Conservation (phyloP, 2,888 invertebrate genomes). For the Argyresthia albistria region DNA sequence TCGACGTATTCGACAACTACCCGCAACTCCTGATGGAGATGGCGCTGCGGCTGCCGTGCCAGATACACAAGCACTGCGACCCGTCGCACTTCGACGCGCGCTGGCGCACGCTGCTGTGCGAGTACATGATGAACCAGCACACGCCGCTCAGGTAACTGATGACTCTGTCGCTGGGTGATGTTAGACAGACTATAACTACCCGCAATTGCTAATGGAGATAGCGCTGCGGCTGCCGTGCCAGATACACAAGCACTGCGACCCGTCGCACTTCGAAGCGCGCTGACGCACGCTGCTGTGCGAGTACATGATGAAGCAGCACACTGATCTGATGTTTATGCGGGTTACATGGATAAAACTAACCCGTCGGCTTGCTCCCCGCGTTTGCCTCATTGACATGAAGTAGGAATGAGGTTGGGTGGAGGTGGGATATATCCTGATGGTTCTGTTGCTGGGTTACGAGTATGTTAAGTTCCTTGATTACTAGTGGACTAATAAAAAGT, state of each 20-base stretch:
- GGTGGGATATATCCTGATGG: too few species aligned
- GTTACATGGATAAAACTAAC: too few species aligned
- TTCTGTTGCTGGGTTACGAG: too few species aligned
- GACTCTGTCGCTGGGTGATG: too few species aligned
- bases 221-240: slow-evolving; percentile 94
- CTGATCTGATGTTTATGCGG: too few species aligned
- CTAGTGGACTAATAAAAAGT: too few species aligned
- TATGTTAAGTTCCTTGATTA: too few species aligned
- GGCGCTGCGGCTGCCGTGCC: slow-evolving; percentile 93
- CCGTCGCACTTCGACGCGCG: slow-evolving; percentile 72
- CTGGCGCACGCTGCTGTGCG: slow-evolving; percentile 89
- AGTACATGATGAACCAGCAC: slow-evolving; percentile 94
- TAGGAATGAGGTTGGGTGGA: too few species aligned
- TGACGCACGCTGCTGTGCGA: slow-evolving; percentile 91
- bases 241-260: slow-evolving; percentile 85
- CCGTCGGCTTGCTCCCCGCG: too few species aligned
- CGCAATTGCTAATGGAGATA: slow-evolving; percentile 95
- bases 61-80: slow-evolving; percentile 87
- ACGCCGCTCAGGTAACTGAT: slow-evolving; percentile 79
- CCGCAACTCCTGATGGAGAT: slow-evolving; percentile 96
- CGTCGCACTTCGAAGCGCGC: slow-evolving; percentile 71
- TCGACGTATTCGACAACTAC: slow-evolving; percentile 95
- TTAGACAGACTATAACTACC: slow-evolving; percentile 26
- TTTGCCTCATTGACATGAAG: too few species aligned
- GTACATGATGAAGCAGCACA: slow-evolving; percentile 93